Base-by-base conservation (phyloP, 2,888 invertebrate species). In the Drosophila greeni region DNA sequence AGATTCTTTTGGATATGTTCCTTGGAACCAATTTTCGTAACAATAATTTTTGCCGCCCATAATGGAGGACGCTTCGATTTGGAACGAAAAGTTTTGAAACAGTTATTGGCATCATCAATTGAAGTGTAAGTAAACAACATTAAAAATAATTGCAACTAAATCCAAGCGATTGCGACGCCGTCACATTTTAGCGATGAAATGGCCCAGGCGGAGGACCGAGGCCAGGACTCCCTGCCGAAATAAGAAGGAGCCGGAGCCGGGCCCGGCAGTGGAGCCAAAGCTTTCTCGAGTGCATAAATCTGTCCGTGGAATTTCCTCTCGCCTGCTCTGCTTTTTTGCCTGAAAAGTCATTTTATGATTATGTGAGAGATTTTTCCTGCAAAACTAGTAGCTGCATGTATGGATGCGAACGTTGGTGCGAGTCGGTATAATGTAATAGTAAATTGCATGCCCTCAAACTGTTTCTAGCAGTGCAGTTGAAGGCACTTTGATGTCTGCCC, bases 101-200 rank as follows among this genome's bases (percentile, higher is more conserved):
- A 85, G 84, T 85, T 82, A 82, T 82, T 85, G 83, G 79, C 76
- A 68, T 75, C 85, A 85, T 82, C 85, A 82, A 84, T 82, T 82
- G 82, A 68, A 79, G 85, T 70, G 79, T 70, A 85, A 79, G 84
- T 80, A 85, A 82, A 84, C 85, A 84, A 85, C 82, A 82, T 82
- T 85, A 82, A 82, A 82, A 82, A 85, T 82, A 85, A 82, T 84
- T 83, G 85, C 85, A 84, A 71, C 84, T 82, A 83, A 85, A 85
- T 84, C 74, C 85, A 80, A 64, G 74, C 81, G 75, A 84, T 84
- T 84, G 81, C 74, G 82, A 77, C 82, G 79, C 82, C 82, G 75
- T 81, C 84, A 76, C 81, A 84, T 67, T 84, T 80, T 55, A 74
- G 80, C 72, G 67, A 65, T 60, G 58, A 62, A 81, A 76, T 77